Percentiles rank a stretch among this genome's conserved stretches.
Evolutionary conservation across 1,140 invertebrate species (phyloP).

Genomic region (Trialeurodes vaporariorum): DNA sequence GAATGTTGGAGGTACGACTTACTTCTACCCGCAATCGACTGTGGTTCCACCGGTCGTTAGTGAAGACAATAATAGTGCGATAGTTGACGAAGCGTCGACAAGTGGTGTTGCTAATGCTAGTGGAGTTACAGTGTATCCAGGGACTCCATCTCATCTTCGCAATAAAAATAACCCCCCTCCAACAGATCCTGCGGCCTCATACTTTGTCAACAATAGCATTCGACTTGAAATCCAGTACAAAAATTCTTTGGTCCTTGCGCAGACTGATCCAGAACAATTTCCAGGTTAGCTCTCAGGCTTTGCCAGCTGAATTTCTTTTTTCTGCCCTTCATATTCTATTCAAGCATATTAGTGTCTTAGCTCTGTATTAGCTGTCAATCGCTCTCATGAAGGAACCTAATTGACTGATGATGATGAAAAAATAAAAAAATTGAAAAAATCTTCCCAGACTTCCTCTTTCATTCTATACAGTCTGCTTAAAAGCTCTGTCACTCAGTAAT

Average conservation of each 20-base stretch:
- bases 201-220: constrained; percentile 64
- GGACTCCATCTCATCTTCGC: constrained; percentile 48
- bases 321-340: constrained; percentile 13
- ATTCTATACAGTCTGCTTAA: constrained; percentile 12
- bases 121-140: constrained; percentile 42
- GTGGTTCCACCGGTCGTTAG: constrained; percentile 9
- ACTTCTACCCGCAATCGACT: constrained; percentile 58
- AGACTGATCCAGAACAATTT: constrained; percentile 50
- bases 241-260: constrained; percentile 57
- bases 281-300: constrained; percentile 37
- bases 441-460: constrained; percentile 3
- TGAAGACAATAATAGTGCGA: constrained; percentile 23
- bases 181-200: constrained; percentile 40
- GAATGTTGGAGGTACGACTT: constrained; percentile 87
- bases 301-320: constrained; percentile 5
- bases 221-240: constrained; percentile 61
- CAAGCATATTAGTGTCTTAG: constrained; percentile 17
- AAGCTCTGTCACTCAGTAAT: constrained; percentile 12
- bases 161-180: constrained; percentile 30
- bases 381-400: not conserved
- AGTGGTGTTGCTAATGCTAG: constrained; percentile 26
- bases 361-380: not conserved
- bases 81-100: constrained; percentile 31
- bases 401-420: not conserved
- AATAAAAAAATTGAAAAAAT: not conserved